Evolutionary conservation across 2,888 invertebrate species (phyloP), one percentile per base, ranked within the genome.

Genomic region (Drosophila gaucha): DNA sequence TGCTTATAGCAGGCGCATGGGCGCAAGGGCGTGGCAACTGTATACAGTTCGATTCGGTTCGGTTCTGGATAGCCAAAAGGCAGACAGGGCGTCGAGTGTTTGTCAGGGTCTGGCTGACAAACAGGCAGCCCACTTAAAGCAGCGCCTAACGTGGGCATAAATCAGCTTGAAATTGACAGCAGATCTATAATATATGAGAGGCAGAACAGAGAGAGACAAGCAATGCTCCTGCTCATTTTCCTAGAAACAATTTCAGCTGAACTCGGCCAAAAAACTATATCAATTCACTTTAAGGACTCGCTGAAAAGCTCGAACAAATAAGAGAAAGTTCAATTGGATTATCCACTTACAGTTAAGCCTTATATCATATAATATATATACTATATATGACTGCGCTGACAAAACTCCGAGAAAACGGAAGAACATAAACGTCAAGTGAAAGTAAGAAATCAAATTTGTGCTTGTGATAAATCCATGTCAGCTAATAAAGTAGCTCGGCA

Each of bases 11-110:
- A 1, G 30, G 50, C 46, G 18, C 30, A 22, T 30, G 36, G 46
- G 43, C 64, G 22, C 31, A 24, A 36, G 51, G 83, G 66, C 80
- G 77, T 73, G 79, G 52, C 54, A 39, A 1, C 18, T 9, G 39
- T 22, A 22, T 14, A 18, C 30, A n/a, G 18, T n/a, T 10, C 35
- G 33, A 41, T 14, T 20, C 18, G 18, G 10, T 6, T 10, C 39
- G 5, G 38, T 47, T 56, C 57, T 44, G 54, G 33, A n/a, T 58
- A 41, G 30, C 28, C 44, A 12, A 26, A 49, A 49, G 46, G 16
- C 30, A 51, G 35, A 36, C 35, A 47, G 16, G 30, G 28, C 52
- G 57, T 67, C 46, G 51, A 65, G 46, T 57, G 52, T 20, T 51
- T 67, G 67, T 59, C 67, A 50, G 30, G n/a, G n/a, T n/a, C 20